Base-by-base conservation (phyloP, 2,113 vertebrate genomes). In the Datnioides undecimradiatus region DNA sequence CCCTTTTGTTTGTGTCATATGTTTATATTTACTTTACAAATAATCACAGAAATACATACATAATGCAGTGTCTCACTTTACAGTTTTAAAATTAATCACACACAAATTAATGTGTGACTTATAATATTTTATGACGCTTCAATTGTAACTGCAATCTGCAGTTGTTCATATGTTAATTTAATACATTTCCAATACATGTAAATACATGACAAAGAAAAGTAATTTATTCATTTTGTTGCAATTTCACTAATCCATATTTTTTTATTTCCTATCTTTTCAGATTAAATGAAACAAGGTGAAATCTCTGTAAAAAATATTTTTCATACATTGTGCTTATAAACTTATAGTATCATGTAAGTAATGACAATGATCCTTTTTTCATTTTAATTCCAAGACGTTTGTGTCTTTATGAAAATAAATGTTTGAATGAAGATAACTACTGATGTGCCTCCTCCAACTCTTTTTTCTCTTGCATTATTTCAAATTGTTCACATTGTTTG, bases 271-370 rank as follows among this genome's bases (percentile, higher is more conserved):
- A 34, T 31, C 9, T 21, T 92, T 91, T 85, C 91, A 94, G 93
- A 73, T 95, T 41, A 94, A 94, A 92, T 94, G 87, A 94, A 78
- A 77, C 27, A 49, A 67, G 33, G 23, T 46, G 38, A 73, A 70
- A 41, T 25, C 51, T 73, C 46, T 71, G 43, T 63, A 34, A 70
- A 46, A 31, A 17, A 1, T 19, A 1, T 36, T 65, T 78, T 54
- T 70, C 25, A 11, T 1, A 16, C 0, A 23, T 27, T 72, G 57
- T 68, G 65, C 40, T 43, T 40, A 34, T n/a, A 36, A 8, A 27
- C 16, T 60, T 9, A 54, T 10, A 43, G 14, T 58, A 12, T 55
- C 10, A 64, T 77, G 65, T 84, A 73, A 72, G 68, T 86, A 72
- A 74, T 55, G 25, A 11, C 21, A 41, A 2, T 0, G 54, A 7